Evolutionary conservation across 64 coral and sea anemone species (phyloP).

Genomic region (Montipora sp.): DNA sequence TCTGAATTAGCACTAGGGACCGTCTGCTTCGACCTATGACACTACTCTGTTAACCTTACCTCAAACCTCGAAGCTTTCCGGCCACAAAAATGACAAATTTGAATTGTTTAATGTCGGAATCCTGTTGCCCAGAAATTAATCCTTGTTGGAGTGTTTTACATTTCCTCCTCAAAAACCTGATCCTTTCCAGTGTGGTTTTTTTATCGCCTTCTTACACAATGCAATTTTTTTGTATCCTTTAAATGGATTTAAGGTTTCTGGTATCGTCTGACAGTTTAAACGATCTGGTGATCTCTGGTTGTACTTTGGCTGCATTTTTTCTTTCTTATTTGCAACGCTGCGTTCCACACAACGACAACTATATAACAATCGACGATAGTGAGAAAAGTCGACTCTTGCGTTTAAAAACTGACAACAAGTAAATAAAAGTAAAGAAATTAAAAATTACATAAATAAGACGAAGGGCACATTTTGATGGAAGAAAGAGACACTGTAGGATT

Average conservation of each 20-base stretch:
- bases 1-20: background rate
- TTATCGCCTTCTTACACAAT: background rate
- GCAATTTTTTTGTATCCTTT: background rate
- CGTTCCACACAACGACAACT: no score
- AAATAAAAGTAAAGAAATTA: no score
- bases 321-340: no score
- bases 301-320: no score
- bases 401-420: no score
- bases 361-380: no score
- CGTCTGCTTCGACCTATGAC: background rate
- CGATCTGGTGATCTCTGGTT: background rate
- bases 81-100: background rate
- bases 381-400: no score
- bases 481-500: no score
- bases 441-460: no score
- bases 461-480: no score
- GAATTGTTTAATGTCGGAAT: background rate
- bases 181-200: background rate
- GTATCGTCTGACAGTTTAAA: background rate
- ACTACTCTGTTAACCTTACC: background rate
- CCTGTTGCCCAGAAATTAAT: background rate
- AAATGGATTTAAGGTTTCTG: background rate
- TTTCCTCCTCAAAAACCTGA: background rate
- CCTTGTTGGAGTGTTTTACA: background rate
- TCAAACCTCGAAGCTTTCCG: background rate